Conservation (phyloP, 2,113 vertebrate genomes). For the Pontoporia blainvillei region DNA sequence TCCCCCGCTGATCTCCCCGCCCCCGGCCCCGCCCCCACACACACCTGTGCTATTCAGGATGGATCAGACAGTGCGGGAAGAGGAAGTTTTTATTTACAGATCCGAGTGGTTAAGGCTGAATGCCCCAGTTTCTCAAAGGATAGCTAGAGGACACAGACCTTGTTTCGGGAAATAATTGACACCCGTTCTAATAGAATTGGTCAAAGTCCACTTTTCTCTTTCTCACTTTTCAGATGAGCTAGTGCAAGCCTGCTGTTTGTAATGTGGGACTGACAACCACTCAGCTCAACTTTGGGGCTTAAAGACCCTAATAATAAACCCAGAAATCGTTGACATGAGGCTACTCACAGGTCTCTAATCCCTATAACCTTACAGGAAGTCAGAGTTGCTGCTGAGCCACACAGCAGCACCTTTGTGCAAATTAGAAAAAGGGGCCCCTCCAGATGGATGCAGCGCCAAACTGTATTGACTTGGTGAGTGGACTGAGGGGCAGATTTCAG, state of each 20-base stretch:
- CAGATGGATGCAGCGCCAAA: background rate
- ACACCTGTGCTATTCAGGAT: fast-evolving
- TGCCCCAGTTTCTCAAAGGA: background rate
- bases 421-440: background rate
- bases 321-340: background rate
- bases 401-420: background rate
- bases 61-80: background rate
- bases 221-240: background rate
- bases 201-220: background rate
- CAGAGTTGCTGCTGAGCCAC: background rate
- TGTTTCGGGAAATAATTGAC: background rate
- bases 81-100: background rate
- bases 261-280: fast-evolving
- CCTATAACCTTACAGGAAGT: background rate
- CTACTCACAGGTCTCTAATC: background rate
- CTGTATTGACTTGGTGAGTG: background rate
- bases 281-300: background rate
- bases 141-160: background rate
- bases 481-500: background rate
- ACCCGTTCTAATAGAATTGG: background rate
- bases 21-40: no score
- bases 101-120: background rate
- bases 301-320: background rate
- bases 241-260: background rate
- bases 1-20: fast-evolving